These are phyloP conservation scores for Xanthia icteritia DNA, from an alignment of 2,888 invertebrate genomes.

Conservation along the genomic window DNA sequence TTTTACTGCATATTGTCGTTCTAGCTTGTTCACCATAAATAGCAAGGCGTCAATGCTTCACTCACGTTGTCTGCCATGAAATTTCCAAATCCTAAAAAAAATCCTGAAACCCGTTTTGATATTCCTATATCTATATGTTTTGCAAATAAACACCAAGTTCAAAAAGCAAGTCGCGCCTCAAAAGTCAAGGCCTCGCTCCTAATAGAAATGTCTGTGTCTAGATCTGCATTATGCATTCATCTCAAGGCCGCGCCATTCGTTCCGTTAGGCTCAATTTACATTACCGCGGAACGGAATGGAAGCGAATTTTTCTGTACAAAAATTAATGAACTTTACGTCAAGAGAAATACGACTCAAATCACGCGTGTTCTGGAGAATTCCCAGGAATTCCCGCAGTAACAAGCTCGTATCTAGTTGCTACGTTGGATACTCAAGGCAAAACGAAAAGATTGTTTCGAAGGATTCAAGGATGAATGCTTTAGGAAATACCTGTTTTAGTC, in stretches of 20 bases:
- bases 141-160: slow-evolving; percentile 11
- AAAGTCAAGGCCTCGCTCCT: slow-evolving; percentile 60
- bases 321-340: no score
- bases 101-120: neutral
- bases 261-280: slow-evolving; percentile 42
- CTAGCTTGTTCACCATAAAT: neutral
- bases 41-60: neutral
- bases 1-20: neutral
- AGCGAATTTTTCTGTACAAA: no score
- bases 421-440: neutral
- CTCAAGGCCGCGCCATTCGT: slow-evolving; percentile 68
- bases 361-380: no score
- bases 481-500: neutral
- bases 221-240: slow-evolving; percentile 67
- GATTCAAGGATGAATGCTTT: slow-evolving; percentile 28
- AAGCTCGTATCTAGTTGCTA: no score
- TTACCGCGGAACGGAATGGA: no score
- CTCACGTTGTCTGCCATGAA: neutral
- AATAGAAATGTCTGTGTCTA: slow-evolving; percentile 59
- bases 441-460: neutral
- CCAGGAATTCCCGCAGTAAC: no score
- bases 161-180: slow-evolving; percentile 15
- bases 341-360: no score
- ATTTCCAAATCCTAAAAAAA: neutral
- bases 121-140: neutral